Evolutionary conservation across 2,797 vertebrate species (phyloP), one percentile per base, ranked within the genome.

Genomic region (Rachycentron canadum): DNA sequence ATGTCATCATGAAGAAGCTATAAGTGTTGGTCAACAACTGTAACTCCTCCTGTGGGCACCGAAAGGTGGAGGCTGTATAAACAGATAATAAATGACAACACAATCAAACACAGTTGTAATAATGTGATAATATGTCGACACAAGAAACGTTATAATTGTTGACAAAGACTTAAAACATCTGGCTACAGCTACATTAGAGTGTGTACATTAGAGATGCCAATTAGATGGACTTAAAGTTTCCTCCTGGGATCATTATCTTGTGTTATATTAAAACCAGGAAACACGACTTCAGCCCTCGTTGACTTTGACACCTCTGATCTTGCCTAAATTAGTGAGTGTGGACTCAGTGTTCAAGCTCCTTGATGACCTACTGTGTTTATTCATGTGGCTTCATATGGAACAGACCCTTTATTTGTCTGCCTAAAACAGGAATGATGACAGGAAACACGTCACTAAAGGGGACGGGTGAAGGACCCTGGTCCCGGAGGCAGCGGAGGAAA

Each of bases 301-400:
- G 75, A 83, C 56, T 76, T 70, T 76, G 67, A 81, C 67, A 72
- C 2, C 21, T 36, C 55, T 43, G 58, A 40, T 69, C 72, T 12
- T 14, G 4, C 21, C 30, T 41, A 21, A 69, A 85, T 85, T 52
- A 63, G 50, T 60, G 26, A 56, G 43, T 59, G 62, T 21, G 40
- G 65, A 59, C 49, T 56, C 26, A 74, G 50, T 6, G 4, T 74
- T 58, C 34, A 8, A 16, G 38, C 32, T 79, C 57, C 76, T 55
- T 21, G 25, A 56, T 55, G 41, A 60, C n/a, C 19, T 10, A 5
- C 8, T 8, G 41, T 6, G 59, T 67, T 5, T 53, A 16, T 12
- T n/a, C n/a, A 32, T 19, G 12, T 3, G 26, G 32, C 10, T 45
- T 7, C 14, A 30, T 3, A 4, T 25, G 3, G 2, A 21, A 50